Evolutionary conservation across 2,888 invertebrate species (phyloP).

Genomic region (Thymelicus sylvestris): DNA sequence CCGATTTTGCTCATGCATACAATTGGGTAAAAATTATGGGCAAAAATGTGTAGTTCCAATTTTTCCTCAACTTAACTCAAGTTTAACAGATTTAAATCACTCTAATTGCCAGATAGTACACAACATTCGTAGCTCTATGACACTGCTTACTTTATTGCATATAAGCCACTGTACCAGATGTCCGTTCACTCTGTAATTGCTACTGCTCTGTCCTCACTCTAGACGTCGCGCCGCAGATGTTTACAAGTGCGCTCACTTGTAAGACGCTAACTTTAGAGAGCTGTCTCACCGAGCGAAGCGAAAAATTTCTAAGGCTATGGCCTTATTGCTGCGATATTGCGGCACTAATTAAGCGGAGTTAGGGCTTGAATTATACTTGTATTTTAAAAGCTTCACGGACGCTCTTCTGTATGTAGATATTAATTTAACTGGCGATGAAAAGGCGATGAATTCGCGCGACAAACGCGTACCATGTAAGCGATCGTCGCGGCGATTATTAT

Average conservation of each 20-base stretch:
- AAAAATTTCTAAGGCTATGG: slow-evolving; percentile 10
- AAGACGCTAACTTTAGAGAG: slow-evolving; percentile 46
- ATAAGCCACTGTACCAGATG: slow-evolving; percentile 70
- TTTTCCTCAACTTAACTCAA: too few relatives aligned
- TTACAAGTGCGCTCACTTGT: slow-evolving; percentile 66
- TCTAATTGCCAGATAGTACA: neutral
- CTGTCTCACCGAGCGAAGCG: slow-evolving; percentile 9
- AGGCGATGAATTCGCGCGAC: too few relatives aligned
- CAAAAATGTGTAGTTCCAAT: too few relatives aligned
- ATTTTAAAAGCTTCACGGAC: too few relatives aligned
- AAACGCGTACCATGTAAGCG: too few relatives aligned
- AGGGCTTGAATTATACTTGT: too few relatives aligned
- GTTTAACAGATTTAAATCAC: neutral
- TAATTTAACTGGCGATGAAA: too few relatives aligned
- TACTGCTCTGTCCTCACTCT: slow-evolving; percentile 66
- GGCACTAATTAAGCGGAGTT: too few relatives aligned
- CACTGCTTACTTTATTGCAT: slow-evolving; percentile 69
- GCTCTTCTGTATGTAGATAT: too few relatives aligned
- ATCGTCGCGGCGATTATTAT: too few relatives aligned
- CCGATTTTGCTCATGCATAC: too few relatives aligned
- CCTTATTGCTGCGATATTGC: neutral
- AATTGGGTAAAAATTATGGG: too few relatives aligned
- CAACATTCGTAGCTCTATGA: slow-evolving; percentile 44
- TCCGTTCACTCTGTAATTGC: slow-evolving; percentile 71
- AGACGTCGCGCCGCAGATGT: slow-evolving; percentile 73